phyloP scores from a whole-genome alignment of 2,113 vertebrate species.

The Sylvietta virens region DNA sequence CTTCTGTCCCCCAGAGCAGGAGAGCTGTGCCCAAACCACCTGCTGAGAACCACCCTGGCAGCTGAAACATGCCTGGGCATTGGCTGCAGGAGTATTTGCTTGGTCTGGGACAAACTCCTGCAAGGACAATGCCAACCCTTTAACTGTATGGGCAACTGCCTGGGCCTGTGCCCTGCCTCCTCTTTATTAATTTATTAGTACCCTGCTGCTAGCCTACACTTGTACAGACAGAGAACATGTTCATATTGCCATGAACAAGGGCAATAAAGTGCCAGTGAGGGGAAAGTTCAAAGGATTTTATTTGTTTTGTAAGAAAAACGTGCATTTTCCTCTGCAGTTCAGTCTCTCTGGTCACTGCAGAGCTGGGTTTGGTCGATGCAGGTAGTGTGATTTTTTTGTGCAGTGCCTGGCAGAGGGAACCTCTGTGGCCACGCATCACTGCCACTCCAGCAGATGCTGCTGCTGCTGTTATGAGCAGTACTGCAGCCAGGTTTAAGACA shows the following conservation, averaged over 20 bases:
- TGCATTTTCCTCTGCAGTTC: not conserved
- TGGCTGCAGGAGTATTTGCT: not conserved
- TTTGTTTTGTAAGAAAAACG: not conserved
- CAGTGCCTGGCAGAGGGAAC: not conserved
- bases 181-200: not conserved
- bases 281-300: not conserved
- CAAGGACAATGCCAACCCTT: not conserved
- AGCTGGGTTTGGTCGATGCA: not conserved
- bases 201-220: not conserved
- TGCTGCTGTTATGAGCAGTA: not conserved
- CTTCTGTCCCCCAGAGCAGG: fast-evolving
- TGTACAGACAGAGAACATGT: not conserved
- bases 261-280: not conserved
- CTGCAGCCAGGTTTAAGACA: not conserved
- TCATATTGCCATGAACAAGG: not conserved
- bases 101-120: not conserved
- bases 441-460: not conserved
- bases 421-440: fast-evolving
- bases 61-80: not conserved
- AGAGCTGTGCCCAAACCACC: not conserved
- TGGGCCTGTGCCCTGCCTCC: not conserved
- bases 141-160: not conserved
- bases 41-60: not conserved
- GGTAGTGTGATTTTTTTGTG: not conserved
- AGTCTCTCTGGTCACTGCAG: not conserved